Evolutionary conservation across 2,113 vertebrate species (phyloP).

Genomic region (Pangasianodon gigas): DNA sequence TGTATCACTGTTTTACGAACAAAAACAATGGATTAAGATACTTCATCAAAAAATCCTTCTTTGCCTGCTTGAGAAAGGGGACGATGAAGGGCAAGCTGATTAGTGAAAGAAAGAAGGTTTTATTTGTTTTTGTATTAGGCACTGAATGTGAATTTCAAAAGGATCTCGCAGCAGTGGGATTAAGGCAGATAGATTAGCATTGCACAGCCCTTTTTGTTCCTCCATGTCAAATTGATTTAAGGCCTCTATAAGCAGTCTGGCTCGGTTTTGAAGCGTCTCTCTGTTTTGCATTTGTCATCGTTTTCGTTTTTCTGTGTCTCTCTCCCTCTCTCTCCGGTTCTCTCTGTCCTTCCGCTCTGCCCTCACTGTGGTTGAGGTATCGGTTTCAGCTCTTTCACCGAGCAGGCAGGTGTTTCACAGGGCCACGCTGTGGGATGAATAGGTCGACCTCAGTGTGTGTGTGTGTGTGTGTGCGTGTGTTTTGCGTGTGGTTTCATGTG

Average conservation of each 20-base stretch:
- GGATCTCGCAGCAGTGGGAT: slow-evolving; percentile 71
- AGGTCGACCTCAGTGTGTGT: not conserved
- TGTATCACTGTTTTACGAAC: slow-evolving; percentile 3
- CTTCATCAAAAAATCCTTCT: slow-evolving; percentile 10
- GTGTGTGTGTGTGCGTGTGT: not conserved
- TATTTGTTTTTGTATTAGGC: slow-evolving; percentile 63
- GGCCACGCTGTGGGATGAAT: slow-evolving; percentile 11
- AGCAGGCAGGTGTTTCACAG: slow-evolving; percentile 41
- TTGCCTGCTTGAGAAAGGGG: slow-evolving; percentile 53
- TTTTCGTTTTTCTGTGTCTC: slow-evolving; percentile 56
- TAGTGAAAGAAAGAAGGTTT: slow-evolving; percentile 62
- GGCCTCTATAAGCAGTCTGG: slow-evolving; percentile 61
- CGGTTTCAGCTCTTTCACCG: slow-evolving; percentile 57
- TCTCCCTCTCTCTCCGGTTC: slow-evolving; percentile 3
- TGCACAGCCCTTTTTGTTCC: slow-evolving; percentile 64
- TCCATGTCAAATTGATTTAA: slow-evolving; percentile 73
- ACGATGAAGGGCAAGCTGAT: slow-evolving; percentile 67
- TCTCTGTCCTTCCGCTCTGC: slow-evolving; percentile 59
- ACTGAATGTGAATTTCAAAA: slow-evolving; percentile 70
- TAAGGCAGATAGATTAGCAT: slow-evolving; percentile 74
- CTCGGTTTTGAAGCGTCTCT: slow-evolving; percentile 55
- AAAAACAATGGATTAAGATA: slow-evolving; percentile 29
- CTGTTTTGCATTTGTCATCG: slow-evolving; percentile 60
- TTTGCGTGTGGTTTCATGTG: not conserved
- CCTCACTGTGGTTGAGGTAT: slow-evolving; percentile 63